Evolutionary conservation across 2,888 invertebrate species (phyloP), one percentile per base, ranked within the genome.

Genomic region (Byasa hedistus): DNA sequence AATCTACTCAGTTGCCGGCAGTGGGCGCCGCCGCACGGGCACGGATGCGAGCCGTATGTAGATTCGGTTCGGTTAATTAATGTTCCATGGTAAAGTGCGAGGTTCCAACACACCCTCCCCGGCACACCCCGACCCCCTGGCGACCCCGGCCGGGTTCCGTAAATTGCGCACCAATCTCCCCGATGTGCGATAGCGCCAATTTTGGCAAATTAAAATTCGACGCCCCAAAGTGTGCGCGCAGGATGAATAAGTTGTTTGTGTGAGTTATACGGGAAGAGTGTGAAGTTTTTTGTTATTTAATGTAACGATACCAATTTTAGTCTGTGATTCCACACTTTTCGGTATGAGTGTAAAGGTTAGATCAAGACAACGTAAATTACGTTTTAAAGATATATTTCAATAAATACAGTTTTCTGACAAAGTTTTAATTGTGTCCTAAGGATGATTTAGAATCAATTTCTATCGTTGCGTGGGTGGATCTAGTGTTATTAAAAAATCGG

Each of bases 1-100:
- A 90, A 90, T 89, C 90, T 89, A 85, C 81, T 81, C 85, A 84
- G 85, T 86, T 85, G 84, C 87, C 85, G 83, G 87, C 85, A 88
- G 83, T 83, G 85, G 87, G 86, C 83, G 80, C 84, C 78, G 83
- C 39, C 39, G 39, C 39, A 39, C 39, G 39, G 39, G 39, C 82
- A 82, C 83, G 84, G 79, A 85, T 44, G 58, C 58, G 87, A 82
- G 82, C 84, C 86, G 87, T 89, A 88, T 90, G 89, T 89, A 91
- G 85, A 89, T 90, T 86, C 85, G 81, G 80, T 80, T 83, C 81
- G 83, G 86, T 89, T 90, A 91, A 91, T 91, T 90, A 90, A 91
- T 90, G 90, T 89, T 86, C 84, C 83, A 84, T 85, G 85, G 88
- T 86, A 87, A 84, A 87, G 85, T 85, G 86, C 83, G 86, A 86